Base-by-base conservation (phyloP, 2,888 invertebrate species). In the Thereva unica region DNA sequence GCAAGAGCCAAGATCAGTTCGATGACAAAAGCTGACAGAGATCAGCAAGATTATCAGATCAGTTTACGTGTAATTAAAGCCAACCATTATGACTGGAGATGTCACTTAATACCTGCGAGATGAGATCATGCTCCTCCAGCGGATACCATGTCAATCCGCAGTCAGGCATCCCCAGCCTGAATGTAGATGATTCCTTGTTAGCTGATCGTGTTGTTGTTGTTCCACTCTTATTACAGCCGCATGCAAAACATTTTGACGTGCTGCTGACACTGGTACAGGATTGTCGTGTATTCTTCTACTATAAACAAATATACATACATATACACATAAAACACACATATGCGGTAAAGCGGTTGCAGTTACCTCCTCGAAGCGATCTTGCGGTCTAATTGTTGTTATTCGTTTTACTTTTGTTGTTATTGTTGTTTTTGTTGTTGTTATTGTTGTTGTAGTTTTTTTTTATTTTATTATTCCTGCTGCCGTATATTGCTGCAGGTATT, bases 241-340 rank as follows among this genome's bases (percentile, higher is more conserved):
- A 55, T 64, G 54, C 54, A 64, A 64, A 54, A 64, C 64, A 64
- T 64, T 64, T 64, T 64, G 64, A 64, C 64, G 54, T 54, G 40
- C 45, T 64, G 53, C 47, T 55, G 64, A 64, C 45, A 64, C 54
- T 55, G 10, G 44, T 38, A 64, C 64, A 64, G 45, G 64, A 54
- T 45, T 54, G 45, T 54, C 54, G 53, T 64, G 64, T 53, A 53
- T 34, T 64, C 42, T 53, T 52, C 35, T 40, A 47, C 47, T 59
- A 38, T 53, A 35, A 53, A 12, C 23, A n/a, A 38, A 35, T 49
- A 9, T 49, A 10, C 2, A 42, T 42, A 5, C 1, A 23, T 23
- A 23, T 23, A 23, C 2, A 9, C 3, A 3, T n/a, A 44, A n/a
- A 44, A n/a, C n/a, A 44, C 3, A 9, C 9, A 49, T 37, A 37